Evolutionary conservation across 2,113 vertebrate species (phyloP), one percentile per base, ranked within the genome.

Genomic region (Neogobius melanostomus): DNA sequence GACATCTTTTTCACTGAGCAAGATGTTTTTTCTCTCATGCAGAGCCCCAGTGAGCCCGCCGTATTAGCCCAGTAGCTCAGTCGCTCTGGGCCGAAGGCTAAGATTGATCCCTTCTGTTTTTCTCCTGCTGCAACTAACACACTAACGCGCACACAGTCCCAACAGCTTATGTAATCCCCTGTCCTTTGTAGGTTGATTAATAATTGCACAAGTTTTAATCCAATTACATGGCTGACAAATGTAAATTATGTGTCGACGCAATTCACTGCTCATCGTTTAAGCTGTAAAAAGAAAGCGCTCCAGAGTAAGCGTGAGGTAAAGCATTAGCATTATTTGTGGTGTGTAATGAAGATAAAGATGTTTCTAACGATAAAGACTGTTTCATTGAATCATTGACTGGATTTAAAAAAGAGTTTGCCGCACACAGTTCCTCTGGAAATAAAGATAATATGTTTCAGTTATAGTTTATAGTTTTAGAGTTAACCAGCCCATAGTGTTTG

Each of bases 101-200:
- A 53, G 42, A 65, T 66, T 62, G 57, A 70, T 74, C 42, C 2
- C 0, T 50, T 6, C 10, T 60, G 64, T 44, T 79, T 66, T 57
- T 17, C n/a, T 63, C 69, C 49, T 54, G 14, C 49, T 65, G 47
- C 54, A 46, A 64, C 44, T 59, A 45, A 66, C n/a, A 63, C 56
- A 46, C 12, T 42, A 12, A 53, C 51, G 57, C 61, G 14, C 50
- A 68, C 64, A 60, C 63, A 60, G 16, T 60, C 14, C 52, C 36
- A 51, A 15, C 64, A 44, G n/a, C 56, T 79, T 68, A 71, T 71
- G 66, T 69, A 82, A 80, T 43, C 66, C 48, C 16, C 49, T 68
- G 48, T 36, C 15, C 17, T 28, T 53, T 17, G 68, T 65, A 75
- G 63, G 59, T 60, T 77, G 52, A 71, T 14, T 76, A 80, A 75